A percentile compares a stretch with the other conserved stretches of the same genome.
Conservation (phyloP, 2,113 vertebrate genomes). For the Platichthys flesus region DNA sequence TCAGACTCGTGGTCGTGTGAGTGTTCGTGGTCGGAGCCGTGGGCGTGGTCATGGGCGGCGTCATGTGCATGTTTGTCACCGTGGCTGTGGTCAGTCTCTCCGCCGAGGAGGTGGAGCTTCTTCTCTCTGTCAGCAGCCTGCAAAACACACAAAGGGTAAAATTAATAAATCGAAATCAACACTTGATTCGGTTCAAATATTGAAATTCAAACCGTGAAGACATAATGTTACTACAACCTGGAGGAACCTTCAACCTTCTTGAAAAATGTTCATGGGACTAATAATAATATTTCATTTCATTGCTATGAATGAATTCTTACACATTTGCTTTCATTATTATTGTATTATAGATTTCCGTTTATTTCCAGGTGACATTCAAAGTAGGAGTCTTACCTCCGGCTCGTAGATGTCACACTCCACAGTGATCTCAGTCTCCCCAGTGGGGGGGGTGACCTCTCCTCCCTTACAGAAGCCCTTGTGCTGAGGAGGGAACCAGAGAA, state of each 20-base stretch:
- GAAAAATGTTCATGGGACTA: too few relatives aligned
- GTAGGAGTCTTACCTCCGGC: conserved; percentile 70
- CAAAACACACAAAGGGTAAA: conserved; percentile 9
- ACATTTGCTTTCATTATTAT: too few relatives aligned
- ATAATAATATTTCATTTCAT: too few relatives aligned
- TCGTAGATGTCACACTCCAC: conserved; percentile 80
- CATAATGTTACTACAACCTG: neutral
- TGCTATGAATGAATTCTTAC: too few relatives aligned
- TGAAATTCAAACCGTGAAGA: neutral
- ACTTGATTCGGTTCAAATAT: neutral
- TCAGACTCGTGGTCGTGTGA: conserved; percentile 65
- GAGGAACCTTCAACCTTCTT: too few relatives aligned
- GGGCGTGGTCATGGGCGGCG: conserved; percentile 14
- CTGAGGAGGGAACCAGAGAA: conserved; percentile 50
- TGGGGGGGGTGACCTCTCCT: neutral
- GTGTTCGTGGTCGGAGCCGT: conserved; percentile 8
- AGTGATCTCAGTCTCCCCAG: rapidly evolving
- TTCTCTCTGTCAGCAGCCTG: conserved; percentile 77
- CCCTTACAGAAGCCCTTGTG: conserved; percentile 82
- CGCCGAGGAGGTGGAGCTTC: conserved; percentile 67
- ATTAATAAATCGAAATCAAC: too few relatives aligned
- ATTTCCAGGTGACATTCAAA: neutral
- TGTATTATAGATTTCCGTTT: too few relatives aligned
- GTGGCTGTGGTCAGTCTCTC: conserved; percentile 75
- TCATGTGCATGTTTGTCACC: neutral